These are phyloP conservation scores for Pomatostomus ruficeps DNA, from an alignment of 2,113 vertebrate genomes.

Conservation along the genomic window DNA sequence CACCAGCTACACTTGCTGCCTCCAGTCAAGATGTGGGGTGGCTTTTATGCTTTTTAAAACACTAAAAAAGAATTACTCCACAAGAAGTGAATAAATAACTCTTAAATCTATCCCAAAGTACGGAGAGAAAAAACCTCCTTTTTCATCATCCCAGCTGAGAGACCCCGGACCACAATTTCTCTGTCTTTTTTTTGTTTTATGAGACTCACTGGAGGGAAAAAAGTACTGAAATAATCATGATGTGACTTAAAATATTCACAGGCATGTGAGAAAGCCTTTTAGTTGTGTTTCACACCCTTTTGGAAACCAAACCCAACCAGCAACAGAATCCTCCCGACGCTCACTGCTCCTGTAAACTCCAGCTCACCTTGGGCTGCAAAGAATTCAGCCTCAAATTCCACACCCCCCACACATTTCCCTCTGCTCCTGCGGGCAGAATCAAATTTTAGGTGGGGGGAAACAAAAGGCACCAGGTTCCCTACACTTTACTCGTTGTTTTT, in stretches of 20 bases:
- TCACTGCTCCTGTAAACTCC: neutral
- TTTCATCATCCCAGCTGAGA: neutral
- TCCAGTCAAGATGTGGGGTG: neutral
- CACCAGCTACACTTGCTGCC: neutral
- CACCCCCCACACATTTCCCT: accelerated
- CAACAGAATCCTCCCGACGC: neutral
- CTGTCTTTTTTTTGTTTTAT: neutral
- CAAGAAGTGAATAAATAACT: neutral
- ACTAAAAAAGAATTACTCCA: neutral
- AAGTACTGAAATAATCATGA: neutral
- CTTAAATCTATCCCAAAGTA: neutral
- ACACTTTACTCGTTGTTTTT: neutral
- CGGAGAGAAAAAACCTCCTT: accelerated
- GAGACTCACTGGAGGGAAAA: neutral
- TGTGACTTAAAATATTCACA: neutral
- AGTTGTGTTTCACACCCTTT: neutral
- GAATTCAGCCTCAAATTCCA: neutral
- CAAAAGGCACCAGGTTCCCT: neutral
- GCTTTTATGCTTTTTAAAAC: neutral
- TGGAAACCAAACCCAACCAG: neutral
- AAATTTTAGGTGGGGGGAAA: neutral
- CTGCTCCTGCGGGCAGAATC: neutral
- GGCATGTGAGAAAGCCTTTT: neutral
- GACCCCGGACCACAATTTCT: neutral
- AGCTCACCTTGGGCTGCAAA: neutral